These are phyloP conservation scores for Ciconia maguari DNA, from an alignment of 2,113 vertebrate genomes.

Conservation along the genomic window DNA sequence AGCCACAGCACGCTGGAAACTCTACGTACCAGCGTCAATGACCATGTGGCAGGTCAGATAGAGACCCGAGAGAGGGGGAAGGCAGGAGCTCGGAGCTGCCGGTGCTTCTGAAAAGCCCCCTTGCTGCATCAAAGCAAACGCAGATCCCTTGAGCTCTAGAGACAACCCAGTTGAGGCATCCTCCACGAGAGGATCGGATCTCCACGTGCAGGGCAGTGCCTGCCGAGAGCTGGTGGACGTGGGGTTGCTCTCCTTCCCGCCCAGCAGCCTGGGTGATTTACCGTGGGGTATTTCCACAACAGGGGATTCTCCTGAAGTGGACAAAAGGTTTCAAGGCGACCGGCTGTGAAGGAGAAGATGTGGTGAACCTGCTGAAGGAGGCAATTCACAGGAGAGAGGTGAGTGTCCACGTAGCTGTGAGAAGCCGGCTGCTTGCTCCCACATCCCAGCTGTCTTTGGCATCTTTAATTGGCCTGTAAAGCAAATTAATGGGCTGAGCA, in stretches of 20 bases:
- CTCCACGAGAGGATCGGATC: background rate
- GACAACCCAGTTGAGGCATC: background rate
- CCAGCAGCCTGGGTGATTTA: background rate
- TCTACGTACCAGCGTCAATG: rapidly evolving
- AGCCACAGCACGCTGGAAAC: background rate
- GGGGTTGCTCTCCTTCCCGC: background rate
- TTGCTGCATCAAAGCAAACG: background rate
- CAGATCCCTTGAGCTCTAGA: background rate
- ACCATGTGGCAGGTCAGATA: rapidly evolving
- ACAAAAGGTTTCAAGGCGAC: slow-evolving; percentile 95
- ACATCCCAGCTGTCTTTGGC: background rate
- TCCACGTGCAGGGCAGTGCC: background rate
- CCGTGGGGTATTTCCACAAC: background rate
- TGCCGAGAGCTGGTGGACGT: rapidly evolving
- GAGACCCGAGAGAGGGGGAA: background rate
- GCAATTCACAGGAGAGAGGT: slow-evolving; percentile 88
- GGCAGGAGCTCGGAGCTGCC: background rate
- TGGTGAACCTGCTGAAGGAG: slow-evolving; percentile 89
- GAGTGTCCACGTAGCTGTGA: background rate
- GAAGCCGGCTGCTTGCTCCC: background rate
- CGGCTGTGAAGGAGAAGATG: slow-evolving; percentile 90
- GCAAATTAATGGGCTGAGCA: slow-evolving; percentile 23
- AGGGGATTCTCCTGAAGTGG: slow-evolving; percentile 95
- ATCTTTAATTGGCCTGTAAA: slow-evolving; percentile 9
- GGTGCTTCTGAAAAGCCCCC: background rate